phyloP scores from a whole-genome alignment of 2,888 invertebrate genomes.

The Oxytorus armatus region DNA sequence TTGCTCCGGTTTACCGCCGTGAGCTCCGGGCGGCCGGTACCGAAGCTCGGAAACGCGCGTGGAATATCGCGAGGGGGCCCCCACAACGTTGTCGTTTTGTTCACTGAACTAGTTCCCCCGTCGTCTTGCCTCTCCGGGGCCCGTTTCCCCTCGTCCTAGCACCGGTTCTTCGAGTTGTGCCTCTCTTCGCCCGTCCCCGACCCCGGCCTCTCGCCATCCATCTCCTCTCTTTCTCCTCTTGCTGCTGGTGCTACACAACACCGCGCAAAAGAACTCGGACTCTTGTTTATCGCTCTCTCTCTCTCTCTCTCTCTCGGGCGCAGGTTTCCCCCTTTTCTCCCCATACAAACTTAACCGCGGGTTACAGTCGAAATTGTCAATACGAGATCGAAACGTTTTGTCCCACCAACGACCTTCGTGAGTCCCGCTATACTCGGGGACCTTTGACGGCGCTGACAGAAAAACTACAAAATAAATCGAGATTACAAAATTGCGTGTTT shows the following conservation, averaged over 20 bases:
- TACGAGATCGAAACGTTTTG: too few relatives aligned
- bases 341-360: slow-evolving; percentile 15
- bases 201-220: slow-evolving; percentile 65
- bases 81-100: slow-evolving; percentile 80
- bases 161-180: slow-evolving; percentile 67
- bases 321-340: slow-evolving; percentile 25
- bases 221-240: slow-evolving; percentile 29
- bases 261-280: slow-evolving; percentile 69
- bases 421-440: too few relatives aligned
- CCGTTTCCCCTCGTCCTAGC: slow-evolving; percentile 65
- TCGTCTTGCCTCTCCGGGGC: slow-evolving; percentile 74
- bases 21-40: slow-evolving; percentile 26
- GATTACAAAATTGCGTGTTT: too few relatives aligned
- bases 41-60: slow-evolving; percentile 52
- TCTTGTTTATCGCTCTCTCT: slow-evolving; percentile 38
- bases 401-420: too few relatives aligned
- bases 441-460: too few relatives aligned
- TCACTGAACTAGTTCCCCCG: slow-evolving; percentile 84
- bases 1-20: slow-evolving; percentile 49
- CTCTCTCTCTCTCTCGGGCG: too few relatives aligned
- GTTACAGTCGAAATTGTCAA: slow-evolving; percentile 47
- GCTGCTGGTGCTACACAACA: slow-evolving; percentile 67
- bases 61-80: slow-evolving; percentile 70
- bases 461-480: too few relatives aligned
- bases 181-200: slow-evolving; percentile 66